Evolutionary conservation across 2,888 invertebrate species (phyloP), one percentile per base, ranked within the genome.

Genomic region (Meteorus colon): DNA sequence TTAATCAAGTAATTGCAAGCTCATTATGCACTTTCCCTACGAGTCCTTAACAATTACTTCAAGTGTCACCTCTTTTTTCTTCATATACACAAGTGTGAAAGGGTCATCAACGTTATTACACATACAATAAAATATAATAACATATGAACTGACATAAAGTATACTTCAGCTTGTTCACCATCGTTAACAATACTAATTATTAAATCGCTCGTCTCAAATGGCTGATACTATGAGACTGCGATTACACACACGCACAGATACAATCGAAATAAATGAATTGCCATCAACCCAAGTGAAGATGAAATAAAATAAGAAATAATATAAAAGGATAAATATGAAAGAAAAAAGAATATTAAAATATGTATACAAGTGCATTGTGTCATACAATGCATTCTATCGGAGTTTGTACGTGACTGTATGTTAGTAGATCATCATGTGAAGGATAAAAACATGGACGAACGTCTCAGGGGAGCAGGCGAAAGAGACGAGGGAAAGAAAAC

Each of bases 171-270:
- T 45, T 51, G 31, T 73, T 71, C 63, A 74, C 69, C 74, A 60
- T 73, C 67, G 63, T 67, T 77, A 19, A 74, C 37, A 55, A 55
- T 75, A 78, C 73, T 82, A 83, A 86, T 86, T 86, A 84, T 80
- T 82, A 81, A 85, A 85, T 85, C 82, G 84, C 77, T 74, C 79
- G 75, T 77, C 81, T 55, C 81, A 81, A 82, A 83, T 82, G 80
- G 77, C 70, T 71, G 76, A 77, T 77, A 73, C 79, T 79, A 67
- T 77, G 69, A 55, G 73, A 24, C 12, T 37, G 41, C 24, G 72
- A 27, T 48, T 45, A 55, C 19, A 55, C 72, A 19, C 27, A 24
- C 34, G 62, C 45, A 65, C 65, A 29, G 68, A 59, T 34, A 24
- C 74, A 74, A 69, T 51, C 74, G 66, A 75, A n/a, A 65, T 70